These are phyloP conservation scores for Drepana falcataria DNA, from an alignment of 2,888 invertebrate species.

Conservation along the genomic window DNA sequence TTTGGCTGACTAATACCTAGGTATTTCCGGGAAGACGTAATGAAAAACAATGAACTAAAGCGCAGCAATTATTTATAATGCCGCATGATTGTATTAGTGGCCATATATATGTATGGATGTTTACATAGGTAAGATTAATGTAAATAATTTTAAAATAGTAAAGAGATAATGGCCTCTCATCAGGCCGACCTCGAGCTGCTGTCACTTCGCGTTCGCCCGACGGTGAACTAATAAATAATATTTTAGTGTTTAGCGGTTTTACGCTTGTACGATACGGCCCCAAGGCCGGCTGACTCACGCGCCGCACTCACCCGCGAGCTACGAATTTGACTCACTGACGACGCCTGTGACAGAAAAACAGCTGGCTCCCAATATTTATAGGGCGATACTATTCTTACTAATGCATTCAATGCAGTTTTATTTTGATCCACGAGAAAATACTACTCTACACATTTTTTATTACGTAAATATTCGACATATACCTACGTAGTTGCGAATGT, in stretches of 20 bases:
- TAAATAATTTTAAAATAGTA: not conserved
- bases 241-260: slow-evolving; percentile 57
- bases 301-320: slow-evolving; percentile 45
- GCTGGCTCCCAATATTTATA: slow-evolving; percentile 27
- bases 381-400: slow-evolving; percentile 2
- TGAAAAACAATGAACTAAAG: not conserved
- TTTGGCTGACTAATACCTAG: not conserved
- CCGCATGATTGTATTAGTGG: not conserved
- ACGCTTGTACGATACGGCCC: slow-evolving; percentile 39
- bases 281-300: slow-evolving; percentile 73
- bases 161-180: slow-evolving; percentile 30
- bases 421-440: not conserved
- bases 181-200: slow-evolving; percentile 42
- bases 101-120: not conserved
- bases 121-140: not conserved
- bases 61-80: not conserved
- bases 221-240: slow-evolving; percentile 62
- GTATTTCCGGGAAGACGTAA: not conserved
- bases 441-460: not conserved
- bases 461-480: no score
- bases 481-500: not conserved
- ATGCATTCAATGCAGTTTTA: slow-evolving; percentile 11
- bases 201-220: slow-evolving; percentile 38
- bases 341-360: slow-evolving; percentile 25
- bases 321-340: slow-evolving; percentile 47